These are phyloP conservation scores for Zelostemma sp. DNA, from an alignment of 1,140 invertebrate genomes.

Conservation along the genomic window DNA sequence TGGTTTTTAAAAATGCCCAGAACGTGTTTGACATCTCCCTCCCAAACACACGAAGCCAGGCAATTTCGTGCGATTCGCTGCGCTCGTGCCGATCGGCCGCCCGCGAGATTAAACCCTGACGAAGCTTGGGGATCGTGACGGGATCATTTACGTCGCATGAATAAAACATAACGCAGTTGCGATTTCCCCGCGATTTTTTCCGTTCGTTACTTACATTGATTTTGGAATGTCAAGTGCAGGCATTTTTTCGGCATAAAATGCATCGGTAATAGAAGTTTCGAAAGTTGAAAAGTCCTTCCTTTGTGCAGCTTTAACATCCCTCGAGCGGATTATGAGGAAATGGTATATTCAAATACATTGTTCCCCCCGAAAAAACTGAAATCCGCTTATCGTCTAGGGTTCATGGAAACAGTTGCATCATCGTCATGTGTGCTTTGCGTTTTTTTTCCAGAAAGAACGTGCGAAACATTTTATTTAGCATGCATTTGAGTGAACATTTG, in stretches of 20 bases:
- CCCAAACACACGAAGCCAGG: not conserved
- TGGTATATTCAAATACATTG: not conserved
- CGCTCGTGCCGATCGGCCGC: slow-evolving; percentile 8
- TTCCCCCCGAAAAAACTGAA: slow-evolving; percentile 20
- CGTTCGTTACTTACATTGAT: not conserved
- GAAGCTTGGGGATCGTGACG: not conserved
- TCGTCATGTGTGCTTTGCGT: not conserved
- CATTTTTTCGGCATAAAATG: no score
- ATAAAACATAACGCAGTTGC: not conserved
- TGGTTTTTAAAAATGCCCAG: slow-evolving; percentile 3
- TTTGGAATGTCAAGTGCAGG: not conserved
- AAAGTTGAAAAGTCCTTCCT: no score
- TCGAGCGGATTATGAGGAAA: no score
- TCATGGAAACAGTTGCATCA: slow-evolving; percentile 17
- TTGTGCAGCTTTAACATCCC: no score
- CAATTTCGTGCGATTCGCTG: slow-evolving; percentile 18
- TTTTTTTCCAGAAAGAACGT: no score
- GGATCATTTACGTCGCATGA: slow-evolving; percentile 2
- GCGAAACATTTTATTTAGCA: not conserved
- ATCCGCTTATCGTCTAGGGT: slow-evolving; percentile 49
- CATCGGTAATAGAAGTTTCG: no score
- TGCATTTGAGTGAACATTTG: no score
- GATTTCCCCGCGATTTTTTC: not conserved
- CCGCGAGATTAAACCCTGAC: not conserved
- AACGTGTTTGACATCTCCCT: slow-evolving; percentile 1